phyloP scores from a whole-genome alignment of 1,140 invertebrate genomes.

The Chrysopa pallens region DNA sequence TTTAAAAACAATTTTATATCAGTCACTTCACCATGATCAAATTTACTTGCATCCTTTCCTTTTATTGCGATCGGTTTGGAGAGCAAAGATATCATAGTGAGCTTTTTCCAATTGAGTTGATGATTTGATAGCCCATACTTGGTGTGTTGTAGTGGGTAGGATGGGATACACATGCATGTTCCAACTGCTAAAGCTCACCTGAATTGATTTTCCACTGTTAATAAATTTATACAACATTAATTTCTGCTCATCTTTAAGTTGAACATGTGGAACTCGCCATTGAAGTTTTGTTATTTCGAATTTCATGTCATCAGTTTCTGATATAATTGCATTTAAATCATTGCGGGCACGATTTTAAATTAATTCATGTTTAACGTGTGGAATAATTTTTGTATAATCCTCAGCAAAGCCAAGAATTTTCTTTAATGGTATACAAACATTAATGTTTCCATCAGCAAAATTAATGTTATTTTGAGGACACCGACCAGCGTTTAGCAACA shows the following conservation, averaged over 20 bases:
- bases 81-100: conserved; percentile 6
- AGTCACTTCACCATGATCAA: conserved; percentile 7
- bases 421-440: conserved; percentile 17
- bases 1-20: conserved; percentile 12
- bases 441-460: conserved; percentile 14
- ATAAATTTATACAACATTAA: conserved; percentile 5
- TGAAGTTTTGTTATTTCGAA: conserved; percentile 1
- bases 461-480: conserved; percentile 5
- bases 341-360: conserved; percentile 15
- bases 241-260: conserved; percentile 1
- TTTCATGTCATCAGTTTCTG: neutral
- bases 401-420: conserved; percentile 21
- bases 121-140: conserved; percentile 9
- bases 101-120: conserved; percentile 6
- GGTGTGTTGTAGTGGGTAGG: conserved; percentile 3
- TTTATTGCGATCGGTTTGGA: conserved; percentile 3
- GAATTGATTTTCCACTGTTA: conserved; percentile 5
- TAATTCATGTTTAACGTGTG: conserved; percentile 22
- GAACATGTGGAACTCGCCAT: conserved; percentile 7
- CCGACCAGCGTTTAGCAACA: too few relatives aligned
- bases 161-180: conserved; percentile 7
- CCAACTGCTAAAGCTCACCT: conserved; percentile 6
- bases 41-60: neutral
- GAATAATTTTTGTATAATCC: conserved; percentile 21
- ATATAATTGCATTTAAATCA: conserved; percentile 7